Base-by-base conservation (phyloP, 2,888 invertebrate species). In the Brachyopa scutellaris region DNA sequence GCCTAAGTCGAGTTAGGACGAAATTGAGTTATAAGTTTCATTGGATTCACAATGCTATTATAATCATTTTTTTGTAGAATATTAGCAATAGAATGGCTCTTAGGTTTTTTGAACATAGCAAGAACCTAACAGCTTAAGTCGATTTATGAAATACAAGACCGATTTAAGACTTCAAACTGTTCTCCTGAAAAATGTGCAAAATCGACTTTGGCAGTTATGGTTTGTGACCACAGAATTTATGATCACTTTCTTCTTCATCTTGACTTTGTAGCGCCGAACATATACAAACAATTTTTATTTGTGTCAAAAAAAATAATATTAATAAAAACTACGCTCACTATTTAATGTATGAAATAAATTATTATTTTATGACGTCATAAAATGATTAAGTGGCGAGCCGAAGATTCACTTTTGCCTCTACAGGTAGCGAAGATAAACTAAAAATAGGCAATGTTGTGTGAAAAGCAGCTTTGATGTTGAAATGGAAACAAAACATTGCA, bases 161-260 rank as follows among this genome's bases (percentile, higher is more conserved):
- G n/a, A n/a, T n/a, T n/a, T n/a, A n/a, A n/a, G n/a, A n/a, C n/a
- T n/a, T n/a, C n/a, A n/a, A n/a, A n/a, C n/a, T n/a, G n/a, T n/a
- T n/a, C n/a, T n/a, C n/a, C n/a, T n/a, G n/a, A n/a, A n/a, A n/a
- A n/a, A n/a, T n/a, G n/a, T n/a, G n/a, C n/a, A n/a, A n/a, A n/a
- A n/a, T n/a, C n/a, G n/a, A n/a, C n/a, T n/a, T n/a, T n/a, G n/a
- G n/a, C n/a, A n/a, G n/a, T 26, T 26, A 5, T 26, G 26, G 26
- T 26, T 26, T 26, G 26, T 26, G 3, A n/a, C n/a, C n/a, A n/a
- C n/a, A 5, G 26, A 5, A 67, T 83, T 78, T 73, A 72, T 72
- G 78, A 38, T 5, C 40, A 47, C 67, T 73, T 66, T 69, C 21
- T 47, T 62, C n/a, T 57, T 76, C 40, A 67, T 74, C 49, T 74